Evolutionary conservation across 2,797 vertebrate genomes (phyloP).

Genomic region (Hoplostethus atlanticus): DNA sequence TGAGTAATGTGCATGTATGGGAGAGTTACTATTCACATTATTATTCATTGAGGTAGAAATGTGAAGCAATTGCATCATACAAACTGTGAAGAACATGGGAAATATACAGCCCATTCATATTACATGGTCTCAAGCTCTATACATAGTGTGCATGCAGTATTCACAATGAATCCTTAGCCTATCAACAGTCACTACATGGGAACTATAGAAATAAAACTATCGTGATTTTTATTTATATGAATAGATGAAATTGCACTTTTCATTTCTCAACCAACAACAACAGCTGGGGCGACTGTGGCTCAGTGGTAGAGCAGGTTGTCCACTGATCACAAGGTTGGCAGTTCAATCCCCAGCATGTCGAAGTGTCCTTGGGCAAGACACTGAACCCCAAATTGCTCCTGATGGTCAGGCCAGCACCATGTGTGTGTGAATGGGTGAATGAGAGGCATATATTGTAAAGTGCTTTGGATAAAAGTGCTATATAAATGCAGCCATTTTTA

Average conservation of each 20-base stretch:
- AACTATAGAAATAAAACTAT: neutral
- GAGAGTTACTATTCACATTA: neutral
- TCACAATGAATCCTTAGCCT: neutral
- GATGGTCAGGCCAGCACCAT: no score
- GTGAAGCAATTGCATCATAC: neutral
- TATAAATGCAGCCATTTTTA: no score
- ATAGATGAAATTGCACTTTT: no score
- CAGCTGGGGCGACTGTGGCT: neutral
- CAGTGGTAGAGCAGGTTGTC: no score
- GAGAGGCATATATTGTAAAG: no score
- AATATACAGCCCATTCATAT: neutral
- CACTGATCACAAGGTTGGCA: no score
- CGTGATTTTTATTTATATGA: neutral
- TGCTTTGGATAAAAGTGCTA: no score
- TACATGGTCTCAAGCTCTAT: neutral
- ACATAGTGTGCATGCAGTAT: neutral
- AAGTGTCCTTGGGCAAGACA: no score
- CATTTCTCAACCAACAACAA: neutral
- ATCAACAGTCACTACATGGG: neutral
- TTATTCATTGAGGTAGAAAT: slow-evolving; percentile 25
- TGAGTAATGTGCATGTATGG: slow-evolving; percentile 28
- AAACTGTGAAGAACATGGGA: neutral
- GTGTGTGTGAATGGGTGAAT: no score
- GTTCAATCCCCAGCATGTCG: no score
- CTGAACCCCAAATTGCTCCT: no score